A percentile compares a stretch with the other conserved stretches of the same genome.
These are phyloP conservation scores for Ctenochaetus hawaiiensis DNA, from an alignment of 2,797 vertebrate genomes.

Conservation along the genomic window DNA sequence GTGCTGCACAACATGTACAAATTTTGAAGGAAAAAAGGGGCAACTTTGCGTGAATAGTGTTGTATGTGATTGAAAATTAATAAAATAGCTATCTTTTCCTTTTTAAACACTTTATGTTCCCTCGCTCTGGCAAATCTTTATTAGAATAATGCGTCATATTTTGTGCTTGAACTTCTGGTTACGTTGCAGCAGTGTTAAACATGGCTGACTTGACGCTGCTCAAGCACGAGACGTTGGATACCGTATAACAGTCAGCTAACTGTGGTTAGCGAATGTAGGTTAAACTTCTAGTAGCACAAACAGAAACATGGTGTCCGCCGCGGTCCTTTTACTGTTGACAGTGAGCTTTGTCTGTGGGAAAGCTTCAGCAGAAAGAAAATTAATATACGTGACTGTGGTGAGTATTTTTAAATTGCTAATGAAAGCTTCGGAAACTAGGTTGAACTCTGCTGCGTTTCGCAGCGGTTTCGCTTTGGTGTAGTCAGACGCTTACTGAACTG, in stretches of 20 bases:
- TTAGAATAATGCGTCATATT: fast-evolving
- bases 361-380: constrained; percentile 35
- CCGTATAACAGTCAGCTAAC: fast-evolving
- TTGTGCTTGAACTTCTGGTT: constrained; percentile 19
- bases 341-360: constrained; percentile 23
- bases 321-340: constrained; percentile 32
- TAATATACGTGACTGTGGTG: constrained; percentile 75
- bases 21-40: fast-evolving
- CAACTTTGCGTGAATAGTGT: fast-evolving
- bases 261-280: neutral
- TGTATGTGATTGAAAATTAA: fast-evolving
- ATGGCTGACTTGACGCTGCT: neutral
- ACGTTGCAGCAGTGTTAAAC: fast-evolving
- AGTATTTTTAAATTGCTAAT: constrained; percentile 30
- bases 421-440: neutral
- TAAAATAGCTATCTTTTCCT: fast-evolving
- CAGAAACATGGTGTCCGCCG: constrained; percentile 42
- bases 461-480: too few species aligned
- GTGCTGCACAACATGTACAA: fast-evolving
- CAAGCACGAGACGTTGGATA: neutral
- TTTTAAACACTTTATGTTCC: fast-evolving
- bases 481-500: neutral
- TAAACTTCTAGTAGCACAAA: neutral
- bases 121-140: fast-evolving
- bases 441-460: neutral